Evolutionary conservation across 2,797 vertebrate species (phyloP).

Genomic region (Morelia viridis): DNA sequence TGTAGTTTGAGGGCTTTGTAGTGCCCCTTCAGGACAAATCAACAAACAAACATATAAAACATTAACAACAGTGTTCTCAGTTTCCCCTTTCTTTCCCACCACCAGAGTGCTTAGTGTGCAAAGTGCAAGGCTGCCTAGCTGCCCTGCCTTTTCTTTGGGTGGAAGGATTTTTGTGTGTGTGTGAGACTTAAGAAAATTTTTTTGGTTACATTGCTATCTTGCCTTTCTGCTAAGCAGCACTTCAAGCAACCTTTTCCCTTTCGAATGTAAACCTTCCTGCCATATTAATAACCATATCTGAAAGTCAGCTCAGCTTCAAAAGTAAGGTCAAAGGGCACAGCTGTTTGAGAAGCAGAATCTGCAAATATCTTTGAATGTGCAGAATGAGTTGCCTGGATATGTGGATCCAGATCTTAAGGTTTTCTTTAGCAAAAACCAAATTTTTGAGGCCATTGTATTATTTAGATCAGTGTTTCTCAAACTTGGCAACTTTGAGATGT

Average conservation of each 20-base stretch:
- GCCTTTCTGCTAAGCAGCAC: background rate
- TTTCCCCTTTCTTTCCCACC: background rate
- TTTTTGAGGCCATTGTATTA: background rate
- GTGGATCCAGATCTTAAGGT: background rate
- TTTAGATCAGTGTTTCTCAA: background rate
- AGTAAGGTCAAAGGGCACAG: background rate
- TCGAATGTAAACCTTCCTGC: background rate
- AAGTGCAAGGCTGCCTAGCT: background rate
- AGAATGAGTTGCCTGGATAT: background rate
- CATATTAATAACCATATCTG: background rate
- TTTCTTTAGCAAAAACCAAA: slow-evolving; percentile 22
- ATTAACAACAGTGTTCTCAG: background rate
- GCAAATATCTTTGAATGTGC: background rate
- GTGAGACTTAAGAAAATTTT: background rate
- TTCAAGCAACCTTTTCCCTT: background rate
- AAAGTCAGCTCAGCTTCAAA: background rate
- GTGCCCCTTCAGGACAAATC: background rate
- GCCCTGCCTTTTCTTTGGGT: background rate
- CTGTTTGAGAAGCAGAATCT: background rate
- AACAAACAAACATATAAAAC: background rate
- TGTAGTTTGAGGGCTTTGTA: background rate
- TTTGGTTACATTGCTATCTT: background rate
- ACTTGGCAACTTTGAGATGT: background rate
- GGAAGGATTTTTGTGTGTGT: background rate
- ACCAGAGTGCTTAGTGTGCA: background rate